Base-by-base conservation (phyloP, 64 coral and sea anemone species). In the Montipora capricornis region DNA sequence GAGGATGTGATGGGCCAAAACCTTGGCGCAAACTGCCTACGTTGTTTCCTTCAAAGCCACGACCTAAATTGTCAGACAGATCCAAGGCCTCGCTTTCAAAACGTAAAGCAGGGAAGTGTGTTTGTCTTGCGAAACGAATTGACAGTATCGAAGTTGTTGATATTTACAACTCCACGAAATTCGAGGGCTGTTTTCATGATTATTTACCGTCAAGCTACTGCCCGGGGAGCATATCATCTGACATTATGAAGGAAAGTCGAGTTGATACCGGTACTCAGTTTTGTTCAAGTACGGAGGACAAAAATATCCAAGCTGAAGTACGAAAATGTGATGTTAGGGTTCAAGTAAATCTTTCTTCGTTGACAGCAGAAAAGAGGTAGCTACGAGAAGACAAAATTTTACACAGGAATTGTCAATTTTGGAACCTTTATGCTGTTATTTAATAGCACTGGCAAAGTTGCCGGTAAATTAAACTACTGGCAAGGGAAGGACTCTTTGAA, bases 321-420 rank as follows among this genome's bases (percentile, higher is more conserved):
- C 66, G 74, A 83, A 48, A 74, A 49, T 80, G 24, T 88, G 92
- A 93, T 19, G n/a, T 80, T 81, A 60, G 44, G 75, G 76, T 93
- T 17, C 83, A 93, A 70, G 92, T 93, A 49, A 81, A 88, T 13
- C 15, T 93, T 6, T 74, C 75, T 71, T 71, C 64, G 51, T 20
- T 93, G 4, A 88, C 84, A 8, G 84, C 84, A 26, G 84, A 88
- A 47, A 82, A 87, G 80, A 88, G 48, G 19, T 0, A 55, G 78
- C 64, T 44, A 78, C 61, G 26, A 44, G 8, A 87, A 86, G 73
- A 87, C 81, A n/a, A 92, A 81, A 67, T 92, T 92, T 92, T 92
- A 92, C 24, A 92, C 81, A 58, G 82, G 81, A 87, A 86, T 86
- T 58, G 73, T 92, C 77, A 92, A 92, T 86, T 92, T 85, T 92